Evolutionary conservation across 2,888 invertebrate species (phyloP).

Genomic region (Lasius platythorax): DNA sequence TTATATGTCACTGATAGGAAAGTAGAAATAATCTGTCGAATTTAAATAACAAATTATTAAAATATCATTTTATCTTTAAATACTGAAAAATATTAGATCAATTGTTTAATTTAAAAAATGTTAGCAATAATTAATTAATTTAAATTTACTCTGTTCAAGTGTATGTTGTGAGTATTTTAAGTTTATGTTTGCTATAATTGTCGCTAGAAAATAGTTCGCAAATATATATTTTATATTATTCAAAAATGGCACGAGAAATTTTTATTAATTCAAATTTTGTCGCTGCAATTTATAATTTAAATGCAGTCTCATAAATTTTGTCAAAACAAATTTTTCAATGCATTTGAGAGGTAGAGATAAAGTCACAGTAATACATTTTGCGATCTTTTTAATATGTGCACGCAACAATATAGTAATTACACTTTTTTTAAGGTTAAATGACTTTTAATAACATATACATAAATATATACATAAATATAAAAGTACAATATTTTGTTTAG

Average conservation of each 20-base stretch:
- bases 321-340: slow-evolving; percentile 75
- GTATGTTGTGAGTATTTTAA: neutral
- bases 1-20: too few relatives aligned
- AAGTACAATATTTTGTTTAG: neutral
- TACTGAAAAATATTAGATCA: neutral
- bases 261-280: neutral
- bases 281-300: neutral
- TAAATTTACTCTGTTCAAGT: neutral
- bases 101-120: neutral
- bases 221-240: neutral
- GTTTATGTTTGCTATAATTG: neutral
- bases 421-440: too few relatives aligned
- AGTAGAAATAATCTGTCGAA: too few relatives aligned
- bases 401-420: neutral
- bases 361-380: neutral
- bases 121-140: neutral
- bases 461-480: neutral
- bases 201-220: neutral
- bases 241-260: neutral
- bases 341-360: slow-evolving; percentile 50
- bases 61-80: neutral
- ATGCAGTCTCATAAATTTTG: neutral
- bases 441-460: neutral
- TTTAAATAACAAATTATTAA: neutral
- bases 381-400: neutral